Evolutionary conservation across 2,888 invertebrate genomes (phyloP).

Genomic region (Tholera decimalis): DNA sequence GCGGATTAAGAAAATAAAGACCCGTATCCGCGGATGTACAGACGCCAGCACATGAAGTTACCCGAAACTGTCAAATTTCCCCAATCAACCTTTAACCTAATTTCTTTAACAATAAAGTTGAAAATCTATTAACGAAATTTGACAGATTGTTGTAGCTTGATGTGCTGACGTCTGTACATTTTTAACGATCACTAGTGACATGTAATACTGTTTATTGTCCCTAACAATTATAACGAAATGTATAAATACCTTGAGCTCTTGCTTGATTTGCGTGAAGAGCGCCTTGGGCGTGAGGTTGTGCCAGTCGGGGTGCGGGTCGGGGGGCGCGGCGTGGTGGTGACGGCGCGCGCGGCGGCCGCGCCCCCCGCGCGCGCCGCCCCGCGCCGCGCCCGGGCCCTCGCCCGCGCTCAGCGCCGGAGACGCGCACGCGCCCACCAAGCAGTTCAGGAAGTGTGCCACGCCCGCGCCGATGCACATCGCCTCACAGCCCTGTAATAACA

Average conservation of each 20-base stretch:
- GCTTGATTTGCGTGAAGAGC: constrained; percentile 97
- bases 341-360: constrained; percentile 81
- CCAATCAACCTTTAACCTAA: too few species aligned
- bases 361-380: constrained; percentile 69
- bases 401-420: constrained; percentile 88
- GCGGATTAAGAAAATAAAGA: too few species aligned
- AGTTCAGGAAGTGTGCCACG: constrained; percentile 99
- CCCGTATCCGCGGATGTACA: too few species aligned
- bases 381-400: constrained; percentile 79
- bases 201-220: too few species aligned
- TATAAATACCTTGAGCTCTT: constrained; percentile 95
- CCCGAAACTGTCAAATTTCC: too few species aligned
- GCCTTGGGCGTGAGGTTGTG: constrained; percentile 96
- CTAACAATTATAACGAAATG: too few species aligned
- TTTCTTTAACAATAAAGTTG: too few species aligned
- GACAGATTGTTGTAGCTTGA: too few species aligned
- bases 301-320: constrained; percentile 93
- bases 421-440: constrained; percentile 95
- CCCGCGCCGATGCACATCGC: constrained; percentile 97
- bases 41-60: too few species aligned
- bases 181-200: too few species aligned
- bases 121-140: too few species aligned
- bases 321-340: constrained; percentile 68
- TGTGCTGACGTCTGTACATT: too few species aligned
- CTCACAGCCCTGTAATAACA: constrained; percentile 95